These are phyloP conservation scores for Arctocebus calabarensis DNA, from an alignment of 2,797 vertebrate species.

Conservation along the genomic window DNA sequence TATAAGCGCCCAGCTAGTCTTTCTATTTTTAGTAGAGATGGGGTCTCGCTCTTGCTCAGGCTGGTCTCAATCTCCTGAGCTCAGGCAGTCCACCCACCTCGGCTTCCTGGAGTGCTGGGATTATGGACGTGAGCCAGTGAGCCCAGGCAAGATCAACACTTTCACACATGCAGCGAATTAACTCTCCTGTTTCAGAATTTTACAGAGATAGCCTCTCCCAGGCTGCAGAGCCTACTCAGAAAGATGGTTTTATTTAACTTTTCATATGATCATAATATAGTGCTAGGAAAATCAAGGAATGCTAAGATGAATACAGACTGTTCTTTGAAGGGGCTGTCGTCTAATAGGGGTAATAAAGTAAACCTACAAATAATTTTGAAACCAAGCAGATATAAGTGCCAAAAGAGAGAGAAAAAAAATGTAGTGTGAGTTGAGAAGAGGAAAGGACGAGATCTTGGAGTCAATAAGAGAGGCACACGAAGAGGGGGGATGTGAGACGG, in stretches of 20 bases:
- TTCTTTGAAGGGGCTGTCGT: neutral
- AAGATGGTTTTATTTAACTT: neutral
- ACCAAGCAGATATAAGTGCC: neutral
- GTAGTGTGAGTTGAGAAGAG: neutral
- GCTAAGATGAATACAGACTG: neutral
- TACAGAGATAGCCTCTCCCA: neutral
- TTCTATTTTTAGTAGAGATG: too few species aligned
- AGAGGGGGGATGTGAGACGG: neutral
- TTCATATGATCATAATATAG: neutral
- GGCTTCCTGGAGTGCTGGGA: too few species aligned
- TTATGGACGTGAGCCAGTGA: too few species aligned
- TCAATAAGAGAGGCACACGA: neutral
- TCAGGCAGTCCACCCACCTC: too few species aligned
- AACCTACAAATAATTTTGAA: neutral
- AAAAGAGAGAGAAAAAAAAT: neutral
- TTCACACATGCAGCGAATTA: neutral
- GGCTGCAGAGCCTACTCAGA: neutral
- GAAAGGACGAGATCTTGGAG: constrained; percentile 12
- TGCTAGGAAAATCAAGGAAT: neutral
- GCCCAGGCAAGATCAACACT: neutral
- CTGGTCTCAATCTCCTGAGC: too few species aligned
- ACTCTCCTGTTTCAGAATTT: neutral
- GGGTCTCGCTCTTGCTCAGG: too few species aligned
- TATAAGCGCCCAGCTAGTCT: too few species aligned
- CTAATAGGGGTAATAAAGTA: neutral